phyloP scores from a whole-genome alignment of 2,113 vertebrate species.

The Leptocoma aspasia region DNA sequence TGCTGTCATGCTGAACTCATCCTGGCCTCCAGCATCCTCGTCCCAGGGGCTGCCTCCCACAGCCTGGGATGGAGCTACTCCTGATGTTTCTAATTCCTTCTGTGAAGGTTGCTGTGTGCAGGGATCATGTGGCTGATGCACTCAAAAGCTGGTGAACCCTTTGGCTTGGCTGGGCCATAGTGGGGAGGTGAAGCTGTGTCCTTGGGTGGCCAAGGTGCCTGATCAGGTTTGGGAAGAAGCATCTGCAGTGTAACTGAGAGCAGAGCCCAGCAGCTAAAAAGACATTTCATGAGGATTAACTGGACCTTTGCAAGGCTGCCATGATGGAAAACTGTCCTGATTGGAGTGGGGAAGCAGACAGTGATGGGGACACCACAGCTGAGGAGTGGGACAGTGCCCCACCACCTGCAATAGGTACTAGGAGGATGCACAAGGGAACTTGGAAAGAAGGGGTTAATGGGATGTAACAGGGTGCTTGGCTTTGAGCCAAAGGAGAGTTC shows the following conservation, averaged over 20 bases:
- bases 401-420: rapidly evolving
- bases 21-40: background rate
- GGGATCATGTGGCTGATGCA: rapidly evolving
- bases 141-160: background rate
- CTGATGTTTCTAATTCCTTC: background rate
- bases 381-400: background rate
- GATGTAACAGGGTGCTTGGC: background rate
- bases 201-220: background rate
- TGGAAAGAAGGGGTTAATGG: background rate
- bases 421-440: too few relatives aligned
- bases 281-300: background rate
- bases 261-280: background rate
- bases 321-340: background rate
- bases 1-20: background rate
- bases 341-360: background rate
- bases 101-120: background rate
- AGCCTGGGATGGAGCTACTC: background rate
- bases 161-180: background rate
- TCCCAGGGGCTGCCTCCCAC: background rate
- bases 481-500: background rate
- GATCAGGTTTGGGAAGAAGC: background rate
- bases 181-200: background rate
- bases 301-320: background rate
- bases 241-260: background rate
- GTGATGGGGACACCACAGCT: rapidly evolving